These are phyloP conservation scores for Ataeniobius toweri DNA, from an alignment of 2,797 vertebrate species.

Conservation along the genomic window DNA sequence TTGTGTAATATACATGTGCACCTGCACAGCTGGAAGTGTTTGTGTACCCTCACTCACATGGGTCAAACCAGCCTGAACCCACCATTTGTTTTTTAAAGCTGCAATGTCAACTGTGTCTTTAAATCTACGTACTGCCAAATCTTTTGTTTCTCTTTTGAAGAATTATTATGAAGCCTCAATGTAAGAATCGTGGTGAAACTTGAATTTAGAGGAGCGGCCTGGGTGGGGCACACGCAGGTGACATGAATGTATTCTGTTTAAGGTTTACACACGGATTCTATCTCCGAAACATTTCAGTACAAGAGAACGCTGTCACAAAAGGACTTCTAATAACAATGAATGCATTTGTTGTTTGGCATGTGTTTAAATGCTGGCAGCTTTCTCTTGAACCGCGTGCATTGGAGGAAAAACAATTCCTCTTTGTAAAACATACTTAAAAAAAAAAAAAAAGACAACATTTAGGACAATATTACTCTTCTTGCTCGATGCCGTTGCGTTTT, in stretches of 20 bases:
- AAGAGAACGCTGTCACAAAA: constrained; percentile 52
- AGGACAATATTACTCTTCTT: constrained; percentile 45
- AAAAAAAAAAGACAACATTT: constrained; percentile 3
- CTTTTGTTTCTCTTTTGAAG: constrained; percentile 50
- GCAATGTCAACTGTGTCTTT: constrained; percentile 54
- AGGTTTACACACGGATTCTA: constrained; percentile 68
- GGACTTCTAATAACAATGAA: constrained; percentile 70
- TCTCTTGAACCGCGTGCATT: constrained; percentile 44
- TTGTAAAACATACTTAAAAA: constrained; percentile 23
- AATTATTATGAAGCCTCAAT: constrained; percentile 39
- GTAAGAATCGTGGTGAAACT: constrained; percentile 59
- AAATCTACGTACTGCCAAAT: constrained; percentile 75
- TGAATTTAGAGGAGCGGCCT: constrained; percentile 45
- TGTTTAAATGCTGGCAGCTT: constrained; percentile 68
- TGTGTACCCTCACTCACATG: constrained; percentile 22
- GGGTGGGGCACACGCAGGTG: constrained; percentile 32
- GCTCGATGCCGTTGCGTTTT: constrained; percentile 62
- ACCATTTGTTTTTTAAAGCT: constrained; percentile 25
- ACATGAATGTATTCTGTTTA: constrained; percentile 83
- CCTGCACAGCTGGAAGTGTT: constrained; percentile 42
- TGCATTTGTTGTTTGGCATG: constrained; percentile 76
- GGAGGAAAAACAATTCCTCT: constrained; percentile 9
- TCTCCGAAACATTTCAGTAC: constrained; percentile 73
- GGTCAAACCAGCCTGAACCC: constrained; percentile 24
- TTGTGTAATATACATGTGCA: constrained; percentile 31